Evolutionary conservation across 2,113 vertebrate species (phyloP).

Genomic region (Elgaria multicarinata): DNA sequence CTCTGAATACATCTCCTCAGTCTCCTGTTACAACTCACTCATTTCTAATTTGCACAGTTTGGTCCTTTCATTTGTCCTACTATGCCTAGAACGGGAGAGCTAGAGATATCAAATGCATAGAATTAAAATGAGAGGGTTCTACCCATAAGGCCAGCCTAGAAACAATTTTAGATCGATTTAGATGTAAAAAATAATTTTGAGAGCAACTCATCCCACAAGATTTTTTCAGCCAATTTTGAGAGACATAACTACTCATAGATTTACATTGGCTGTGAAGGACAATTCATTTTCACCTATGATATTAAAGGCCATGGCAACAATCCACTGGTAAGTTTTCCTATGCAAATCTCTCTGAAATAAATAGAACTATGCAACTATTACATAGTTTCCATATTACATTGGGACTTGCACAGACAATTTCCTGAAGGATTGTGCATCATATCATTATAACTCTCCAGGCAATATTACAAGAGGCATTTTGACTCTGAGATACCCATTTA

Average conservation of each 20-base stretch:
- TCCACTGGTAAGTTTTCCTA: neutral
- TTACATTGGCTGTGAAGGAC: slow-evolving; percentile 16
- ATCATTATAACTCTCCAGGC: neutral
- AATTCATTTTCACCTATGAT: neutral
- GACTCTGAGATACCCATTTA: neutral
- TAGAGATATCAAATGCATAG: neutral
- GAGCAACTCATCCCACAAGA: neutral
- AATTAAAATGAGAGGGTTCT: neutral
- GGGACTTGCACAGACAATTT: neutral
- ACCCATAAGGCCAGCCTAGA: too few species aligned
- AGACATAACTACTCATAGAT: neutral
- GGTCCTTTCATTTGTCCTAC: neutral
- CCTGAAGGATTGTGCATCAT: neutral
- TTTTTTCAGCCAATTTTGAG: neutral
- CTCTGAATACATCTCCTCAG: neutral
- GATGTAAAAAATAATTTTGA: neutral
- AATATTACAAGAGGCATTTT: neutral
- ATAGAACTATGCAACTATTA: too few species aligned
- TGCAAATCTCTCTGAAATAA: neutral
- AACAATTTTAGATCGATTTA: too few species aligned
- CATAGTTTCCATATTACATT: neutral
- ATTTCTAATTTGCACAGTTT: neutral
- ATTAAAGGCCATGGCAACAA: neutral
- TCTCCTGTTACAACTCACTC: neutral
- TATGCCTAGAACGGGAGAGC: neutral